Evolutionary conservation across 2,888 invertebrate genomes (phyloP).

Genomic region (Leucania comma): DNA sequence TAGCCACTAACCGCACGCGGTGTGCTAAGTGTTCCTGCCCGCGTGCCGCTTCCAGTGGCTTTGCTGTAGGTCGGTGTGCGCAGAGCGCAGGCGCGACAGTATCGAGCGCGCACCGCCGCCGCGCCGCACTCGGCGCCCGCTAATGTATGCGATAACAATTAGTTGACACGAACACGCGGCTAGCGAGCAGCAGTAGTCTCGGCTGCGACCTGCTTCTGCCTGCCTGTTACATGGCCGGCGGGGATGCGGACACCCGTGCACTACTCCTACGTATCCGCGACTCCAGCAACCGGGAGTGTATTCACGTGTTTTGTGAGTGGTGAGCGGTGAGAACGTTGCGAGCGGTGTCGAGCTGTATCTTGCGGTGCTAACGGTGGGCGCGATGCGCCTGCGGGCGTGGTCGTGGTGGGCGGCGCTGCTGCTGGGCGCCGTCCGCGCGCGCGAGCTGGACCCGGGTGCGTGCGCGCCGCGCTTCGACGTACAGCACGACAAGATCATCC

Average conservation of each 20-base stretch:
- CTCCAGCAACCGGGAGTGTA: slow-evolving; percentile 7
- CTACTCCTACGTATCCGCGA: slow-evolving; percentile 15
- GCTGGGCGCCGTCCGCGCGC: slow-evolving; percentile 76
- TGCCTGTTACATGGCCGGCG: slow-evolving; percentile 21
- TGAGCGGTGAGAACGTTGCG: slow-evolving; percentile 22
- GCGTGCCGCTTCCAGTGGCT: slow-evolving; percentile 18
- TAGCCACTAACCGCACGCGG: not conserved
- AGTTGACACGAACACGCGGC: slow-evolving; percentile 28
- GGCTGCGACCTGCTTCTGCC: slow-evolving; percentile 3
- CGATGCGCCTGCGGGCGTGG: slow-evolving; percentile 68
- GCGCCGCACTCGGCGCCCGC: slow-evolving; percentile 33
- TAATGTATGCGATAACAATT: slow-evolving; percentile 32
- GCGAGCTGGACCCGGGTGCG: slow-evolving; percentile 92
- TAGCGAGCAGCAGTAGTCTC: not conserved
- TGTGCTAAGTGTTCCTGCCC: not conserved
- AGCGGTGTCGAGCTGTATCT: slow-evolving; percentile 50
- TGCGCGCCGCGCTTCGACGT: slow-evolving; percentile 95
- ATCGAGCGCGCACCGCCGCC: slow-evolving; percentile 67
- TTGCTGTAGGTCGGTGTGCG: not conserved
- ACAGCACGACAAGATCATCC: slow-evolving; percentile 96
- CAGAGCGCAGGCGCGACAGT: slow-evolving; percentile 71
- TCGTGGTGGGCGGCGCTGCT: slow-evolving; percentile 72
- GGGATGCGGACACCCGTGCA: slow-evolving; percentile 19
- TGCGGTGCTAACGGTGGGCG: slow-evolving; percentile 47
- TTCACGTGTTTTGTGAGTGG: slow-evolving; percentile 23